Base-by-base conservation (phyloP, 2,113 vertebrate species). In the Elephantulus edwardii region DNA sequence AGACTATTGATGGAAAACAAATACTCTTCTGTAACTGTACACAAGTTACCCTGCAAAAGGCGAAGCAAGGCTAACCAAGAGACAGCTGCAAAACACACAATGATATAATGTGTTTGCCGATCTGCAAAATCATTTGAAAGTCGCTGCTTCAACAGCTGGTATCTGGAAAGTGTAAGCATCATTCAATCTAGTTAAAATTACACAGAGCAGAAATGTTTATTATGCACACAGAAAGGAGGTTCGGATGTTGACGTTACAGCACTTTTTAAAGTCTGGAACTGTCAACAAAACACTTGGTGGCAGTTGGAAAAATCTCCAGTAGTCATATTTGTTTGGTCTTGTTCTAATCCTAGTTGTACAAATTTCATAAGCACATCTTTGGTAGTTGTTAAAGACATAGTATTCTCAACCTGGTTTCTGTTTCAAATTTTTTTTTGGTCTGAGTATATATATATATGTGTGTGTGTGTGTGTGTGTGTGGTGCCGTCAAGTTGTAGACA, bases 121-220 rank as follows among this genome's bases (percentile, higher is more conserved):
- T 94, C 88, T 93, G 94, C 93, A 95, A 95, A 96, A 96, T 96
- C 90, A 89, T 94, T 95, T 94, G 79, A 95, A 95, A 95, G 95
- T 95, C 94, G 79, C 85, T 94, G 84, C 91, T 95, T 96, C 96
- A 94, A 96, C 92, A 96, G 94, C 95, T 96, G 96, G 91, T 95
- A 92, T 94, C 89, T 96, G 86, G 89, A 91, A 94, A 95, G 89
- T 85, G 85, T 93, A 92, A 95, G 87, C 93, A 95, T 92, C 89
- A 1, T 91, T 96, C 68, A 28, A 79, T 87, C 89, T 96, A 96
- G 93, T 95, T 96, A 96, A 95, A 96, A 95, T 95, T 93, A 96
- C 93, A 89, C 92, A 94, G 91, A 94, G 64, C 60, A 60, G 68
- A 76, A 80, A 94, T 92, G 91, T 96, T 96, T 94, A 95, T 94